Percentiles rank a stretch among this genome's conserved stretches.
These are phyloP conservation scores for Urechis unicinctus DNA, from an alignment of 2,888 invertebrate genomes.

Conservation along the genomic window DNA sequence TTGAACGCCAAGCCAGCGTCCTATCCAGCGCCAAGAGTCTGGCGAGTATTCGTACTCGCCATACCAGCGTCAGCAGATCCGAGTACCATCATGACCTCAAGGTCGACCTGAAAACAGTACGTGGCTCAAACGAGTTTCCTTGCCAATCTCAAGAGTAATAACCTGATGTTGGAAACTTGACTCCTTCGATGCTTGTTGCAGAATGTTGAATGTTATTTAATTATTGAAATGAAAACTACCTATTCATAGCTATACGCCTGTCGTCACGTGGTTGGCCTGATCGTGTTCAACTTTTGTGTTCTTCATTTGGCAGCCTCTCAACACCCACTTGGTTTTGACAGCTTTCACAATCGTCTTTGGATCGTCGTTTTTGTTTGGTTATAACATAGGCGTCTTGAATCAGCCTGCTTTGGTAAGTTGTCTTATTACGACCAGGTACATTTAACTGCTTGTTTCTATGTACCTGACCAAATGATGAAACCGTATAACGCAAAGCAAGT, in stretches of 20 bases:
- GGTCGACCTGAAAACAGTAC: slow-evolving; percentile 10
- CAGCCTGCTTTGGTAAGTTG: slow-evolving; percentile 68
- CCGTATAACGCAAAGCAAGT: too few relatives aligned
- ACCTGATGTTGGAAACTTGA: too few relatives aligned
- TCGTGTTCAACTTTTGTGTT: not conserved
- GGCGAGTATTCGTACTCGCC: slow-evolving; percentile 13
- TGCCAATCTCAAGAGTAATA: too few relatives aligned
- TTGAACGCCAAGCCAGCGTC: slow-evolving; percentile 7
- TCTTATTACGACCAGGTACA: too few relatives aligned
- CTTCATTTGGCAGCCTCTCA: not conserved
- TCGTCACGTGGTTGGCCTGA: too few relatives aligned
- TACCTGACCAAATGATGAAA: too few relatives aligned
- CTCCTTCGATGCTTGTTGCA: too few relatives aligned
- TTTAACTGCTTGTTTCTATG: too few relatives aligned
- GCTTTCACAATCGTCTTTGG: slow-evolving; percentile 57
- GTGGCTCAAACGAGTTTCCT: slow-evolving; percentile 60
- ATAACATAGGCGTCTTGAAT: slow-evolving; percentile 87
- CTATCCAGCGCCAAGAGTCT: slow-evolving; percentile 5
- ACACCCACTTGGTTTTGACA: not conserved
- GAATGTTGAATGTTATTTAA: too few relatives aligned
- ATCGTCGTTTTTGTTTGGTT: slow-evolving; percentile 88
- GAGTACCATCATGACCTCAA: slow-evolving; percentile 23
- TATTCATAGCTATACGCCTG: too few relatives aligned
- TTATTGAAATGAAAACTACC: too few relatives aligned
- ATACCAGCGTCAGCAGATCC: slow-evolving; percentile 16